Base-by-base conservation (phyloP, 2,888 invertebrate genomes). In the Eudiplozoon nipponicum region DNA sequence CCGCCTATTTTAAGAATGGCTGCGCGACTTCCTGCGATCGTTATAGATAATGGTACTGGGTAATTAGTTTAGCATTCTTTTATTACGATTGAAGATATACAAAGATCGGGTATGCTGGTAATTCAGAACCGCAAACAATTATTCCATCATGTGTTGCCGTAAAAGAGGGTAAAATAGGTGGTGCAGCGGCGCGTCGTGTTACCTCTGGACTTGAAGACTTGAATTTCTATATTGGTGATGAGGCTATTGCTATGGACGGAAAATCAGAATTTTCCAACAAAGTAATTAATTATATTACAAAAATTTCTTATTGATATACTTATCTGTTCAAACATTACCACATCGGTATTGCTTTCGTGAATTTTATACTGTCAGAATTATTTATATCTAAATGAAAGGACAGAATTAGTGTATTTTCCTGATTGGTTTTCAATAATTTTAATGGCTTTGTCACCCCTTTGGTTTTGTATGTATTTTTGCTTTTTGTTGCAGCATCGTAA, bases 41-140 rank as follows among this genome's bases (percentile, higher is more conserved):
- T 94, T 50, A 90, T 94, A 54, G 94, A 94, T 63, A 86, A 86
- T 50, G 94, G 94, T 50, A 94, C 90, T 35, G 94, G 90, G 70
- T 86, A 68, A n/a, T n/a, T n/a, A n/a, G n/a, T n/a, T n/a, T n/a
- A n/a, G n/a, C n/a, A n/a, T n/a, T n/a, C n/a, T n/a, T n/a, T n/a
- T n/a, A n/a, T n/a, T n/a, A n/a, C n/a, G 51, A 19, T n/a, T n/a
- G n/a, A 50, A 77, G 80, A 44, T 81, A 81, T 53, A 84, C 94
- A 13, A 94, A 94, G 64, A 64, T 94, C 53, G 94, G 94, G 13
- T 94, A 80, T 64, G 90, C 94, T 48, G 80, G 77, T 28, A 94
- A 98, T 61, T 81, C 80, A 60, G 90, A 94, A 55, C 94, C 94
- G 9, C 94, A 94, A 62, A 81, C 90, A 61, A 90, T 94, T 51